A percentile compares a stretch with the other conserved stretches of the same genome.
These are phyloP conservation scores for Petromus typicus DNA, from an alignment of 2,113 vertebrate species.

Conservation along the genomic window DNA sequence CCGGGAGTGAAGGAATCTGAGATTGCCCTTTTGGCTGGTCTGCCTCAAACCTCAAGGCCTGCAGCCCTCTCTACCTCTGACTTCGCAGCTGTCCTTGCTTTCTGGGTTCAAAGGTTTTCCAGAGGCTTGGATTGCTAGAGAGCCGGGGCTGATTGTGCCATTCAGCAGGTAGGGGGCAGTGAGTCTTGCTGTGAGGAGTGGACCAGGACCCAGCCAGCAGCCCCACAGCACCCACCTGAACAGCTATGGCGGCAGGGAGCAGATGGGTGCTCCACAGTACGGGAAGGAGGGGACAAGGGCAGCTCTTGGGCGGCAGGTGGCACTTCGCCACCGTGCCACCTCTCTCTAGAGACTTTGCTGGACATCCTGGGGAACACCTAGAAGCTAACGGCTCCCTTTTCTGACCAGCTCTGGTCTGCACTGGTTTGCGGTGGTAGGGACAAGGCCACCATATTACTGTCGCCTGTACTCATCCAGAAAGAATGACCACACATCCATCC, in stretches of 20 bases:
- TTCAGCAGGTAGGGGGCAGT: neutral
- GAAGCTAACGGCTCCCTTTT: neutral
- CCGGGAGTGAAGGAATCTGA: neutral
- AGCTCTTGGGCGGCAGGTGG: neutral
- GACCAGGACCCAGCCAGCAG: neutral
- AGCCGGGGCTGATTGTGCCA: neutral
- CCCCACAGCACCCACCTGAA: neutral
- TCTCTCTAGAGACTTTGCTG: neutral
- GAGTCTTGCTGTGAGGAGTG: neutral
- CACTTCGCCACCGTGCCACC: neutral
- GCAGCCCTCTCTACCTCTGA: neutral
- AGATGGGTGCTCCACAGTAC: accelerated
- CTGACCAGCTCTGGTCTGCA: neutral
- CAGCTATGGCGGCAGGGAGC: neutral
- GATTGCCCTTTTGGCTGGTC: neutral
- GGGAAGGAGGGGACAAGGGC: neutral
- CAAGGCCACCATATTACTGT: neutral
- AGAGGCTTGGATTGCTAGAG: neutral
- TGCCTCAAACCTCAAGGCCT: neutral
- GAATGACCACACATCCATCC: neutral
- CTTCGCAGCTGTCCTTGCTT: neutral
- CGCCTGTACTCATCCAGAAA: neutral
- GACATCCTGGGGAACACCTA: neutral
- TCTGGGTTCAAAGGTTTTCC: too few species aligned
- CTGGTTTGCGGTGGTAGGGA: neutral